Conservation (phyloP, 2,113 vertebrate species). For the Ciconia boyciana region DNA sequence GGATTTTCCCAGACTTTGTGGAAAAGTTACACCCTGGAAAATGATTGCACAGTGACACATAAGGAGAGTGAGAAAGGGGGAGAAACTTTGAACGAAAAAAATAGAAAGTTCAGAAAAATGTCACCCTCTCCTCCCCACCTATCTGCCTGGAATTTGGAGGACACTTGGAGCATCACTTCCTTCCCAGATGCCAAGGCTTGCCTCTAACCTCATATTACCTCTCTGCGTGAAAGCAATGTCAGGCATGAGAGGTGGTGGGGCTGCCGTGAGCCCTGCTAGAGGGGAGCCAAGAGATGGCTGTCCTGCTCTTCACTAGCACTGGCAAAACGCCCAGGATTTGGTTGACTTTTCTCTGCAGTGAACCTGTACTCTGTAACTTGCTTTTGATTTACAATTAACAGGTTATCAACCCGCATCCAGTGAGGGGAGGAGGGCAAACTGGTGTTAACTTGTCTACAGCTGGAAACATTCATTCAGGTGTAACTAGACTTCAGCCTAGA, state of each 20-base stretch:
- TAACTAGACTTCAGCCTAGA: not conserved
- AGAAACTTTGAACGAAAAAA: not conserved
- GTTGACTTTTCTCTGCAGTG: not conserved
- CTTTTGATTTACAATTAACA: not conserved
- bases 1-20: not conserved
- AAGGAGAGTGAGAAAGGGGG: not conserved
- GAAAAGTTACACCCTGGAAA: not conserved
- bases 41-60: not conserved
- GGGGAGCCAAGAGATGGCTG: not conserved
- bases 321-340: not conserved
- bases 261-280: not conserved
- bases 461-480: not conserved
- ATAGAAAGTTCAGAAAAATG: not conserved
- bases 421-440: not conserved
- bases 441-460: not conserved
- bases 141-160: not conserved
- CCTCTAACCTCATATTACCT: not conserved
- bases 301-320: not conserved
- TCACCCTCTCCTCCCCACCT: not conserved
- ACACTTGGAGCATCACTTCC: not conserved
- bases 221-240: accelerated
- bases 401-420: not conserved
- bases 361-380: not conserved
- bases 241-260: accelerated
- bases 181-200: not conserved